Evolutionary conservation across 1,140 invertebrate species (phyloP).

Genomic region (Drosophila oshimai): DNA sequence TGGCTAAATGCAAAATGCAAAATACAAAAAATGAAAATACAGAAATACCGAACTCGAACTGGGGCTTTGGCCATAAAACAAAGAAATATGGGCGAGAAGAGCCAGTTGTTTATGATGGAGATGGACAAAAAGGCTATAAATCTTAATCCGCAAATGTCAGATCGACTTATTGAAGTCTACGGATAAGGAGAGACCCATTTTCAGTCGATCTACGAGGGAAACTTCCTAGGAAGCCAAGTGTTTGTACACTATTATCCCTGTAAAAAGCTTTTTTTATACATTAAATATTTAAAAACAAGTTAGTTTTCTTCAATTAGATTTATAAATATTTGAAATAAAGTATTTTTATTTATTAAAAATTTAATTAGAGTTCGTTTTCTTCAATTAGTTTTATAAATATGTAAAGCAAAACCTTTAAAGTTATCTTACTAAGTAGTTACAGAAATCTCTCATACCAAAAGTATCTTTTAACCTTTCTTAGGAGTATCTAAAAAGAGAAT

Average conservation of each 20-base stretch:
- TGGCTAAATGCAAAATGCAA: constrained; percentile 13
- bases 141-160: constrained; percentile 35
- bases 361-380: too few species aligned
- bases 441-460: too few species aligned
- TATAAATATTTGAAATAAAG: too few species aligned
- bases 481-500: neutral
- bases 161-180: constrained; percentile 22
- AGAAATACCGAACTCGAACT: constrained; percentile 7
- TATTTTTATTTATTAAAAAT: too few species aligned
- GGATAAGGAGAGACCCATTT: constrained; percentile 5
- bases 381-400: too few species aligned
- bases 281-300: neutral
- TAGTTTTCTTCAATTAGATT: too few species aligned
- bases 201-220: neutral
- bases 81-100: constrained; percentile 39
- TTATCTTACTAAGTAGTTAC: too few species aligned
- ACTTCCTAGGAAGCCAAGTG: neutral
- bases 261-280: too few species aligned
- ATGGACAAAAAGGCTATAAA: constrained; percentile 35
- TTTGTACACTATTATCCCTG: too few species aligned
- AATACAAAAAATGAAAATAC: constrained; percentile 12
- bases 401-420: too few species aligned
- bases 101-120: constrained; percentile 35
- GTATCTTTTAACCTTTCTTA: neutral
- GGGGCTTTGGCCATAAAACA: constrained; percentile 45